Evolutionary conservation across 2,888 invertebrate genomes (phyloP).

Genomic region (Sphaerophoria rueppellii): DNA sequence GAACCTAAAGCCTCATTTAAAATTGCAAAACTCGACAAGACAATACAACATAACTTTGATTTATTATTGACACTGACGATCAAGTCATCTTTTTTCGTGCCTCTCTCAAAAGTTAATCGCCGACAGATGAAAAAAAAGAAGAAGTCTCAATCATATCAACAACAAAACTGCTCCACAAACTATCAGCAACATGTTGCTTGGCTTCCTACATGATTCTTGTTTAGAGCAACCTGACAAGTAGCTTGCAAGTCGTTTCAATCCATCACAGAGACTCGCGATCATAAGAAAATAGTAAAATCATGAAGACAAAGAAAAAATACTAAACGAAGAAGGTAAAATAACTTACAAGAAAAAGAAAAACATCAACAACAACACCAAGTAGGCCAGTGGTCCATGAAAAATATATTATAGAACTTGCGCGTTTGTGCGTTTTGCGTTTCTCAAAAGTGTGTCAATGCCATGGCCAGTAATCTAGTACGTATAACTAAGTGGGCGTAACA

Average conservation of each 20-base stretch:
- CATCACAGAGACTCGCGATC: neutral
- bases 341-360: neutral
- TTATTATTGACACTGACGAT: too few relatives aligned
- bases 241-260: neutral
- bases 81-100: too few relatives aligned
- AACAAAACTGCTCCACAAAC: too few relatives aligned
- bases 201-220: too few relatives aligned
- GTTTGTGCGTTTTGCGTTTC: slow-evolving; percentile 21
- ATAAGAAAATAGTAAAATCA: neutral
- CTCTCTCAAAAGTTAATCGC: too few relatives aligned
- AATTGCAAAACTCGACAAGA: too few relatives aligned
- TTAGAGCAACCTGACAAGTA: slow-evolving; percentile 11
- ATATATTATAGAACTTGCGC: slow-evolving; percentile 26
- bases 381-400: slow-evolving; percentile 50
- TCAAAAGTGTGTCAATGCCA: slow-evolving; percentile 61
- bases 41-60: too few relatives aligned
- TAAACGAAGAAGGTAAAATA: slow-evolving; percentile 19
- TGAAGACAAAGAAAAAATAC: slow-evolving; percentile 8
- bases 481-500: slow-evolving; percentile 57
- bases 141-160: too few relatives aligned
- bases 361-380: neutral
- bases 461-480: slow-evolving; percentile 22
- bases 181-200: too few relatives aligned
- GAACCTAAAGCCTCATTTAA: too few relatives aligned
- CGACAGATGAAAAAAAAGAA: too few relatives aligned